phyloP scores from a whole-genome alignment of 1,140 invertebrate species.

The Brachionus asplanchnoidis region DNA sequence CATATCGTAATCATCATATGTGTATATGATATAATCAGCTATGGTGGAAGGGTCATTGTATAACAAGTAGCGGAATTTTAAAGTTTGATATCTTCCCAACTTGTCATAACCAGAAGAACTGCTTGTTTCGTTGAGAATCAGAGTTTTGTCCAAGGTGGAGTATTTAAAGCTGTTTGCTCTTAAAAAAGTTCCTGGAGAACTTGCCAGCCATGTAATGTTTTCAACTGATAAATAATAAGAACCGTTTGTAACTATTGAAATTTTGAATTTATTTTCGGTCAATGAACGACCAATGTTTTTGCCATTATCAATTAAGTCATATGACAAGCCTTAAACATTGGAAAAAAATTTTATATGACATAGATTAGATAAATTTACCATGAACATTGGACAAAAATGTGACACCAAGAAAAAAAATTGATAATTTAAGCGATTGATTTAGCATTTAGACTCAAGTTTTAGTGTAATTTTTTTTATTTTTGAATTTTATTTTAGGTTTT shows the following conservation, averaged over 20 bases:
- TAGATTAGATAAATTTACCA: not conserved
- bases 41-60: not conserved
- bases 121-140: not conserved
- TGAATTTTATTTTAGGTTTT: not conserved
- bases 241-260: conserved; percentile 21
- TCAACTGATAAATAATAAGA: not conserved
- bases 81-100: conserved; percentile 14
- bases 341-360: not conserved
- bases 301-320: not conserved
- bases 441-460: not conserved
- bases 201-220: conserved; percentile 20
- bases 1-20: conserved; percentile 33
- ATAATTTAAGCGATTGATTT: not conserved
- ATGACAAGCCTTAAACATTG: not conserved
- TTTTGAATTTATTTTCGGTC: not conserved
- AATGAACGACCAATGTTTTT: not conserved
- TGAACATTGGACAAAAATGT: not conserved
- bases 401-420: not conserved
- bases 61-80: not conserved
- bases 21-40: not conserved
- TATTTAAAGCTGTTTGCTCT: conserved; percentile 20
- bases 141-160: not conserved
- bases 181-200: not conserved
- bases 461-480: not conserved
- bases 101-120: not conserved